Evolutionary conservation across 2,888 invertebrate genomes (phyloP), one percentile per base, ranked within the genome.

Genomic region (Drosophila longiperda): DNA sequence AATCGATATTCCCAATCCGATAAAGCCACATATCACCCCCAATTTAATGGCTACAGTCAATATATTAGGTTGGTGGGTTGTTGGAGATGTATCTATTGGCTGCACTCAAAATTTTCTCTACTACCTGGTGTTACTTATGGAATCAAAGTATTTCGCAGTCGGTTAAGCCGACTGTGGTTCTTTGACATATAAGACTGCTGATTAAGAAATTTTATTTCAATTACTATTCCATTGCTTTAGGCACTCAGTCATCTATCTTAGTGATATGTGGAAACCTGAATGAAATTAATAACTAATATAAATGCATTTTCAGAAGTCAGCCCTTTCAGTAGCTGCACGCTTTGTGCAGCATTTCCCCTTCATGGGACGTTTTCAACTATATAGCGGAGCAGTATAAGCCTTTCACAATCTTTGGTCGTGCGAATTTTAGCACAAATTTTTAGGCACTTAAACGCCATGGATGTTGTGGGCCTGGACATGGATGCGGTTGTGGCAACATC

Each of bases 371-470:
- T 87, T 78, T 83, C 89, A 90, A 87, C 90, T 90, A 83, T 87
- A 84, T 80, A 60, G 75, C 71, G 15, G 34, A 61, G 76, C 80
- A 66, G 50, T 48, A 54, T 61, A 67, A 66, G 53, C 81, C 90
- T 90, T 87, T 87, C 89, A 88, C 89, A 86, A 75, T 77, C 45
- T 67, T 60, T 69, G 79, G 65, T 88, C 87, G 90, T 90, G 87
- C 75, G 90, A 87, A 89, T 87, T 87, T 90, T 75, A 86, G 68
- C 83, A 73, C 86, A 78, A 75, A 82, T 85, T 86, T 89, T 85
- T 75, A 77, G 88, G 72, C 86, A 88, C 88, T 82, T 87, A 87
- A 85, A 78, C 80, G 80, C 80, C 66, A 62, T 64, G 36, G 57
- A 57, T 50, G 45, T 49, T 52, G 55, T 48, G 57, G 26, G 32